Evolutionary conservation across 2,888 invertebrate genomes (phyloP).

Genomic region (Yponomeuta sedellus): DNA sequence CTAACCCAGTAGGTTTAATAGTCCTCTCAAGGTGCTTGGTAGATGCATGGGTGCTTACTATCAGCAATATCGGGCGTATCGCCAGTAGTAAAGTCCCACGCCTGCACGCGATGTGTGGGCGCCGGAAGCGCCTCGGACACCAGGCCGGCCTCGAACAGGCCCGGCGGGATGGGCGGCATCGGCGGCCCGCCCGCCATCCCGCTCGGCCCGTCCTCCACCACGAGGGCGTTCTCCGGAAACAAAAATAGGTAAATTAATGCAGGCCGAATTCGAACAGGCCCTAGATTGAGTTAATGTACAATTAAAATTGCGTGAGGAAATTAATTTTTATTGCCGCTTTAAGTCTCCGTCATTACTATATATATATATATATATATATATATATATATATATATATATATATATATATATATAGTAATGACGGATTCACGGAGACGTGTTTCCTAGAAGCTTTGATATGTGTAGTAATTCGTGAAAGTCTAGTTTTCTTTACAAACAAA

Average conservation of each 20-base stretch:
- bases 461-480: no score
- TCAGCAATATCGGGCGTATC: constrained; percentile 84
- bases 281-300: background rate
- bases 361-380: no score
- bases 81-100: constrained; percentile 87
- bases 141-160: constrained; percentile 58
- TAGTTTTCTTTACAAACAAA: no score
- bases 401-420: no score
- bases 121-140: constrained; percentile 76
- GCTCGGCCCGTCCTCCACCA: constrained; percentile 61
- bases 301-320: no score
- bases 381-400: no score
- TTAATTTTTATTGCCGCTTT: no score
- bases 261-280: background rate
- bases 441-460: no score
- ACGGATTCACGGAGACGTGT: no score
- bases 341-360: no score
- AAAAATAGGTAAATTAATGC: constrained; percentile 12
- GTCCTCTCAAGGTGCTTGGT: no score
- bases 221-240: constrained; percentile 55
- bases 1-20: background rate
- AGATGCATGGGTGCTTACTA: constrained; percentile 68
- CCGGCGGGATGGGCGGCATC: background rate
- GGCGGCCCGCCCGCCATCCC: constrained; percentile 25
- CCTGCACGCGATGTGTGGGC: constrained; percentile 87